Evolutionary conservation across 1,140 invertebrate genomes (phyloP).

Genomic region (Saxidomus purpurata): DNA sequence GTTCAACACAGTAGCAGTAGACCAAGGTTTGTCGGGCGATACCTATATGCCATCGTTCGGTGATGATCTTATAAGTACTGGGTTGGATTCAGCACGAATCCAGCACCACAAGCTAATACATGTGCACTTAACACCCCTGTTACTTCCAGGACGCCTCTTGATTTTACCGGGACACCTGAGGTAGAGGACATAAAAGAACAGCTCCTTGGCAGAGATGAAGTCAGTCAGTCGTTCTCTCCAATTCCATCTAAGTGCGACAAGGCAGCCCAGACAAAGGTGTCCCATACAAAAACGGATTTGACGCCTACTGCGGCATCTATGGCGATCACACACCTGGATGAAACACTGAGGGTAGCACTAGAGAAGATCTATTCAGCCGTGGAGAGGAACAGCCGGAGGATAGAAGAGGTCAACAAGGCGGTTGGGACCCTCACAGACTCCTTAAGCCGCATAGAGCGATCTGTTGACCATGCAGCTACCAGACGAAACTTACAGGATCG

Average conservation of each 20-base stretch:
- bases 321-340: neutral
- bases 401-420: neutral
- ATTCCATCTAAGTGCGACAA: neutral
- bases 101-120: neutral
- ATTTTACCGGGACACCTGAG: neutral
- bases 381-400: neutral
- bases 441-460: neutral
- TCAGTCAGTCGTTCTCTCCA: neutral
- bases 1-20: too few relatives aligned
- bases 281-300: neutral
- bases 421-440: neutral
- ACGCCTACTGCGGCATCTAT: neutral
- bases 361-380: neutral
- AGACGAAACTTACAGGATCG: neutral
- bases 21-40: neutral
- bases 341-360: neutral
- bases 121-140: neutral
- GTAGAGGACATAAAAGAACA: too few relatives aligned
- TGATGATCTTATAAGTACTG: neutral
- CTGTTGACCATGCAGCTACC: neutral
- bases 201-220: neutral
- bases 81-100: neutral
- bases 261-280: neutral
- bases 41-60: neutral
- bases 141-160: neutral